A percentile compares a stretch with the other conserved stretches of the same genome.
Evolutionary conservation across 2,888 invertebrate genomes (phyloP).

Genomic region (Syrista parreyssii): DNA sequence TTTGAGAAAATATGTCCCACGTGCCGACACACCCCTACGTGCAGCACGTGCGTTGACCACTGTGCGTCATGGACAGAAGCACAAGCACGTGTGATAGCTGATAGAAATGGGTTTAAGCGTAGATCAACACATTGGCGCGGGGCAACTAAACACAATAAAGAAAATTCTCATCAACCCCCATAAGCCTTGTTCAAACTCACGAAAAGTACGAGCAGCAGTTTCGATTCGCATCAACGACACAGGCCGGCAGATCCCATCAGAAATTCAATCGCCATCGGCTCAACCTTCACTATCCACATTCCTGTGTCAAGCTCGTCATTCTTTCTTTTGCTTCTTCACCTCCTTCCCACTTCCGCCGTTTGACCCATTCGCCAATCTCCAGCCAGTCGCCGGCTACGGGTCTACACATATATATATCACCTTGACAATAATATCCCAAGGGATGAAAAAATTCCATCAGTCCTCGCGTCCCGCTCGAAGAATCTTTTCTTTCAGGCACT

Average conservation of each 20-base stretch:
- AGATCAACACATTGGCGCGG: not conserved
- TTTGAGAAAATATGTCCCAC: not conserved
- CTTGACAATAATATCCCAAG: not conserved
- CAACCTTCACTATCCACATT: not conserved
- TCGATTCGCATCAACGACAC: constrained; percentile 8
- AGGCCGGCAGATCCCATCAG: constrained; percentile 33
- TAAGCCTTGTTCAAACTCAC: constrained; percentile 23
- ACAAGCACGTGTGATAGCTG: not conserved
- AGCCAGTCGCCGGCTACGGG: not conserved
- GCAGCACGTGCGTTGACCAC: not conserved
- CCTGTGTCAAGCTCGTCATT: not conserved
- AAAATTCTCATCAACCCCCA: not conserved
- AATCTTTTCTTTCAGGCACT: constrained; percentile 39
- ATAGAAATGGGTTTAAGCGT: not conserved
- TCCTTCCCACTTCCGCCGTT: not conserved
- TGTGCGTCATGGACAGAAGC: not conserved
- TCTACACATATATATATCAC: not conserved
- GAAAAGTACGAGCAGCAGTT: constrained; percentile 13
- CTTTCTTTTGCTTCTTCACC: not conserved
- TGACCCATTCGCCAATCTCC: too few relatives aligned
- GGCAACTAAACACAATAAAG: not conserved
- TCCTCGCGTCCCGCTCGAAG: constrained; percentile 24
- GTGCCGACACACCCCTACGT: not conserved
- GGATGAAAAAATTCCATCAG: constrained; percentile 1
- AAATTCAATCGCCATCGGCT: constrained; percentile 36